A percentile compares a stretch with the other conserved stretches of the same genome.
Conservation (phyloP, 2,888 invertebrate species). For the Scelioninae gen. 2 region DNA sequence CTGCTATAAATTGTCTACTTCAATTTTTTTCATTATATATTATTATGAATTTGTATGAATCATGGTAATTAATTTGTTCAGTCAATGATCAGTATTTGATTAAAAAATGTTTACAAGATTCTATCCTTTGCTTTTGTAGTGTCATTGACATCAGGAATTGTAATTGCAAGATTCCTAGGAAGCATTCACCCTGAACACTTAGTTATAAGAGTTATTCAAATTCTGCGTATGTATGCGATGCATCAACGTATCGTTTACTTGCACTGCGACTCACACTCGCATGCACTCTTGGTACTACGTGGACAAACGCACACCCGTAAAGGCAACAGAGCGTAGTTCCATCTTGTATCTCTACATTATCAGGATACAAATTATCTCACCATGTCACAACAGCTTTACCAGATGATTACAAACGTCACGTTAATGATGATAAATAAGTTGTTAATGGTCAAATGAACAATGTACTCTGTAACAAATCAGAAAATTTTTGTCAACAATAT, state of each 20-base stretch:
- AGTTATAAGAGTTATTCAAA: constrained; percentile 61
- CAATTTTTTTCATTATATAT: too few species aligned
- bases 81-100: constrained; percentile 16
- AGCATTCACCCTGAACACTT: constrained; percentile 73
- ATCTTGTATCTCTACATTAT: constrained; percentile 71
- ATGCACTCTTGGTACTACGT: constrained; percentile 51
- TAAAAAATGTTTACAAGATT: constrained; percentile 12
- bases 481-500: not conserved
- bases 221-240: constrained; percentile 55
- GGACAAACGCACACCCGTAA: constrained; percentile 67
- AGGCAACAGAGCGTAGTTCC: constrained; percentile 74
- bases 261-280: constrained; percentile 46
- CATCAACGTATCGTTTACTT: constrained; percentile 47
- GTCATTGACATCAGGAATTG: constrained; percentile 35
- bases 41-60: too few species aligned
- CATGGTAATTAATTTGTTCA: constrained; percentile 66
- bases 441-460: constrained; percentile 17
- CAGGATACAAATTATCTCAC: constrained; percentile 59
- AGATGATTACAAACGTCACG: constrained; percentile 40
- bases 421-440: constrained; percentile 28
- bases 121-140: constrained; percentile 5
- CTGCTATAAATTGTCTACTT: too few species aligned
- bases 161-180: constrained; percentile 68
- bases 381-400: constrained; percentile 43
- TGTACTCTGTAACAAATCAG: constrained; percentile 1